Evolutionary conservation across 2,113 vertebrate genomes (phyloP).

Genomic region (Chlamydotis undulata): DNA sequence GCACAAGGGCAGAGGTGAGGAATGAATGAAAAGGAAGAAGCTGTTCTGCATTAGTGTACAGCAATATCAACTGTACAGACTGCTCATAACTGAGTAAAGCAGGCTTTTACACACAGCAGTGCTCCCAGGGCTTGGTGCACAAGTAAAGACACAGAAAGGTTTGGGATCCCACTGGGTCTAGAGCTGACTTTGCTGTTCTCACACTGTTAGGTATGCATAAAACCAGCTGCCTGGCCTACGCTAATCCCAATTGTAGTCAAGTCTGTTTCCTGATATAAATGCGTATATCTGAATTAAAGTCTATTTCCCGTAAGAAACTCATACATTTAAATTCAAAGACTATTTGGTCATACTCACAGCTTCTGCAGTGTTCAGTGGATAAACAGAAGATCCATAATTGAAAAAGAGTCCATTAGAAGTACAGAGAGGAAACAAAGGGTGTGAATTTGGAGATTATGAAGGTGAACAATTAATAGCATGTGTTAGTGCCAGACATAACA

Average conservation of each 20-base stretch:
- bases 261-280: not conserved
- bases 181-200: not conserved
- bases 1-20: not conserved
- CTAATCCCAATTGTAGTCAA: not conserved
- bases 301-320: not conserved
- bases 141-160: not conserved
- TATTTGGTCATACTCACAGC: not conserved
- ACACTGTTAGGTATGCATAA: not conserved
- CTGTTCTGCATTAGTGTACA: not conserved
- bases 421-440: not conserved
- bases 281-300: not conserved
- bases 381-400: not conserved
- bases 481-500: conserved; percentile 10
- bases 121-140: not conserved
- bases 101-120: not conserved
- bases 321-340: not conserved
- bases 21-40: not conserved
- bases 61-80: not conserved
- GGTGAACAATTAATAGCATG: not conserved
- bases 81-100: not conserved
- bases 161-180: not conserved
- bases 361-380: not conserved
- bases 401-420: not conserved
- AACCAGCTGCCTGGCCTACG: not conserved
- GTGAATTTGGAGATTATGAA: conserved; percentile 17